These are phyloP conservation scores for Dicycla oo DNA, from an alignment of 2,888 invertebrate genomes.

Conservation along the genomic window DNA sequence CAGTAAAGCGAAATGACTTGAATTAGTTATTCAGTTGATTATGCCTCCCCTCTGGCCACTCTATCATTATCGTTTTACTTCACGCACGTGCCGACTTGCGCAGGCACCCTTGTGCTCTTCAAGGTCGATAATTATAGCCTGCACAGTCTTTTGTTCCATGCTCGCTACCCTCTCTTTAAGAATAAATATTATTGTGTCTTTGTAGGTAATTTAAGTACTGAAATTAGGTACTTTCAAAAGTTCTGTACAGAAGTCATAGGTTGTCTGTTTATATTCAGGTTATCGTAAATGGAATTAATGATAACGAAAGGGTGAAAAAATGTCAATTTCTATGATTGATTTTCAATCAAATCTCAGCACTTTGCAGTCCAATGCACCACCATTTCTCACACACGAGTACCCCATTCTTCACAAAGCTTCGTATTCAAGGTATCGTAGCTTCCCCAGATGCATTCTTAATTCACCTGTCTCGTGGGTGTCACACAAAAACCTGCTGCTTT, in stretches of 20 bases:
- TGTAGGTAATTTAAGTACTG: constrained; percentile 25
- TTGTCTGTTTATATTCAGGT: constrained; percentile 7
- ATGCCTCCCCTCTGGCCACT: constrained; percentile 87
- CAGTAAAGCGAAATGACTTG: constrained; percentile 86
- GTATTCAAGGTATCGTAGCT: neutral
- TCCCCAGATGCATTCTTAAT: neutral
- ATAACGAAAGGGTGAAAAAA: neutral
- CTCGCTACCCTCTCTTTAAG: constrained; percentile 69
- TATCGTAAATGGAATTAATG: constrained; percentile 1
- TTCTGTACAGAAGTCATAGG: constrained; percentile 15
- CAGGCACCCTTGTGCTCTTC: constrained; percentile 81
- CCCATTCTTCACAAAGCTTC: neutral
- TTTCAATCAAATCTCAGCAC: neutral
- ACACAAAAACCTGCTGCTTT: neutral
- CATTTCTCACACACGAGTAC: neutral
- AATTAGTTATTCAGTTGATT: constrained; percentile 90
- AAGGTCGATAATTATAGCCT: constrained; percentile 87
- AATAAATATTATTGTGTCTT: constrained; percentile 67
- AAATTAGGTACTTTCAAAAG: constrained; percentile 17
- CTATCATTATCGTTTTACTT: constrained; percentile 88
- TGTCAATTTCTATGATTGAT: neutral
- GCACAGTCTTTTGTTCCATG: constrained; percentile 76
- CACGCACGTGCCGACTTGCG: constrained; percentile 85
- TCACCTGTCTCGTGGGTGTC: neutral
- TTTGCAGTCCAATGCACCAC: neutral